Percentiles rank a stretch among this genome's conserved stretches.
phyloP scores from a whole-genome alignment of 1,140 invertebrate species.

The Lysiphlebus fabarum region DNA sequence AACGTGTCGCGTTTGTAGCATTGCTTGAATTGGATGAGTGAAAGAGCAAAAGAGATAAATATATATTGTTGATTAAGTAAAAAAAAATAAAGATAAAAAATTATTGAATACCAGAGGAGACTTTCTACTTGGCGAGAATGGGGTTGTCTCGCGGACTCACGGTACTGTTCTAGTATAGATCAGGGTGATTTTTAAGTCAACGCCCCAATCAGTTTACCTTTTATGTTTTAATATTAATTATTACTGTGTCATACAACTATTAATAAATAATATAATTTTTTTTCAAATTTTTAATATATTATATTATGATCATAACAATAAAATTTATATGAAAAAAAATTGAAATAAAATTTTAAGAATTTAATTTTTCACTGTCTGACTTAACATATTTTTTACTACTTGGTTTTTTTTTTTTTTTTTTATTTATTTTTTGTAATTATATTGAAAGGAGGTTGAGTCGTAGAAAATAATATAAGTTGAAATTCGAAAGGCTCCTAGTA shows the following conservation, averaged over 20 bases:
- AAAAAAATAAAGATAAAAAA: background rate
- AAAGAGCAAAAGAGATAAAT: slow-evolving; percentile 6
- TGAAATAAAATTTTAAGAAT: background rate
- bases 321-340: background rate
- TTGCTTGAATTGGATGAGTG: slow-evolving; percentile 1
- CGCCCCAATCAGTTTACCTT: slow-evolving; percentile 10
- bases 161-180: slow-evolving; percentile 4
- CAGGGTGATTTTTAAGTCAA: slow-evolving; percentile 16
- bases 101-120: slow-evolving; percentile 43
- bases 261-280: background rate
- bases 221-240: slow-evolving; percentile 11
- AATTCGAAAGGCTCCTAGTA: slow-evolving; percentile 52
- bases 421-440: background rate
- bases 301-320: background rate
- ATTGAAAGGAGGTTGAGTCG: slow-evolving; percentile 3
- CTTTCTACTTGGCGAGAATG: slow-evolving; percentile 53
- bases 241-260: background rate
- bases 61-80: background rate
- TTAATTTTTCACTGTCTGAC: background rate
- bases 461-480: slow-evolving; percentile 35
- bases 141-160: slow-evolving; percentile 39
- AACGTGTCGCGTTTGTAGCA: slow-evolving; percentile 27
- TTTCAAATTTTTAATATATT: slow-evolving; percentile 6
- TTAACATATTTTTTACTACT: background rate
- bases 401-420: background rate